Evolutionary conservation across 2,888 invertebrate genomes (phyloP), one percentile per base, ranked within the genome.

Genomic region (Caenorhabditis sp.): DNA sequence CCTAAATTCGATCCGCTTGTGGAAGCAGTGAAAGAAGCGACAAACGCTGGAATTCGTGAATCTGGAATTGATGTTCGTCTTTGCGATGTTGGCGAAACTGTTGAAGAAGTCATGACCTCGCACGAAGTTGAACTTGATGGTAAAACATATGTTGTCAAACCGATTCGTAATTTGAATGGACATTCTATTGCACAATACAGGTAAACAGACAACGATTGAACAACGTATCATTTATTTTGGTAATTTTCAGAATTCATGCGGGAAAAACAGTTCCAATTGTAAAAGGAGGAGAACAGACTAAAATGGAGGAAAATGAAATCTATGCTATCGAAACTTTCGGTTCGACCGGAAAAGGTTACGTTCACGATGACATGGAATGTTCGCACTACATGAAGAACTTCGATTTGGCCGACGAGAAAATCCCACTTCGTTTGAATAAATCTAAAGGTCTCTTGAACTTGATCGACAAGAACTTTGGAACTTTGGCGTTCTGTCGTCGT

Each of bases 381-480:
- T 97, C 97, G 19, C 99, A 99, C 90, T 99, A 99, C 89, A 99
- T 99, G 97, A 97, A 97, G 89, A 95, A 96, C 89, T 97, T 93
- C 88, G 97, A 99, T 86, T 93, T 93, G 54, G 78, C 79, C 60
- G 83, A 83, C 82, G 91, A 91, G 53, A 95, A 93, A 88, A 94
- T 97, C 66, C 96, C 96, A 21, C 90, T 97, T 66, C 90, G 95
- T 88, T 90, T 97, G 87, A 93, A 94, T 86, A 94, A 95, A 69
- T 96, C 97, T 21, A 97, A 96, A 89, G 92, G 93, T 66, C 90
- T 99, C 54, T 90, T 99, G 83, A 94, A 93, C 87, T 91, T 93
- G 59, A 96, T 99, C 88, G 97, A 97, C 89, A 95, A 96, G 88
- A 93, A 97, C 89, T 99, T 99, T 89, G 92, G 95, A 69, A 99